A percentile compares a stretch with the other conserved stretches of the same genome.
Conservation (phyloP, 2,113 vertebrate genomes). For the Toxotes jaculatrix region DNA sequence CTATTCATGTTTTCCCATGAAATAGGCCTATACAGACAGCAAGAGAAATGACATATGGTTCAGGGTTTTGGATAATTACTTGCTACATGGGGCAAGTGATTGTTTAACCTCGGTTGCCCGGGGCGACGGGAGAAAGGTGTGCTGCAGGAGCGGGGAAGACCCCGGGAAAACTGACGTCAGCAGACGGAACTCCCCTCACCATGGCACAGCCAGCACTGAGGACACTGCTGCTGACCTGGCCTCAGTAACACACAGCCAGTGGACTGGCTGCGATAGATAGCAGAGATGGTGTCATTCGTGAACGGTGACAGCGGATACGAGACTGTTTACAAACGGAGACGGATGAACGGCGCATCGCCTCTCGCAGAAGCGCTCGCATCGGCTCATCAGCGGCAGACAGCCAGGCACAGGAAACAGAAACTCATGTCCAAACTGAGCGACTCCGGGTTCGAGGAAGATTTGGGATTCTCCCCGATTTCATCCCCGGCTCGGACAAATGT, state of each 20-base stretch:
- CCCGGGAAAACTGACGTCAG: slow-evolving; percentile 75
- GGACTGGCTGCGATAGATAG: neutral
- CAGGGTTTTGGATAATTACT: slow-evolving; percentile 15
- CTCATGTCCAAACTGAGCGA: slow-evolving; percentile 79
- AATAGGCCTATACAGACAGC: neutral
- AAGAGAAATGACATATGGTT: slow-evolving; percentile 24
- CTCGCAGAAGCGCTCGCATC: slow-evolving; percentile 62
- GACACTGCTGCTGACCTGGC: neutral
- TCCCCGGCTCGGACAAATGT: neutral
- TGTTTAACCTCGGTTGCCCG: slow-evolving; percentile 61
- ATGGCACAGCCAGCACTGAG: neutral
- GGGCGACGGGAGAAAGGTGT: slow-evolving; percentile 34
- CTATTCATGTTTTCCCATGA: neutral
- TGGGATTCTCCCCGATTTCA: slow-evolving; percentile 54
- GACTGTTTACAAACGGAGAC: slow-evolving; percentile 54
- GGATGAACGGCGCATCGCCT: slow-evolving; percentile 1
- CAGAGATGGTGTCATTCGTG: slow-evolving; percentile 71
- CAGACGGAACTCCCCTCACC: slow-evolving; percentile 18
- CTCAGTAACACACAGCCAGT: neutral
- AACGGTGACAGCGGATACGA: slow-evolving; percentile 10
- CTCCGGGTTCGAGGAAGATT: slow-evolving; percentile 87
- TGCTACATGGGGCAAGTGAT: slow-evolving; percentile 2
- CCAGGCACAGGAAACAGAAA: slow-evolving; percentile 80
- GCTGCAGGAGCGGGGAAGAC: slow-evolving; percentile 72
- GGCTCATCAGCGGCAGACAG: slow-evolving; percentile 68